Base-by-base conservation (phyloP, 2,797 vertebrate species). In the Bovichtus diacanthus region DNA sequence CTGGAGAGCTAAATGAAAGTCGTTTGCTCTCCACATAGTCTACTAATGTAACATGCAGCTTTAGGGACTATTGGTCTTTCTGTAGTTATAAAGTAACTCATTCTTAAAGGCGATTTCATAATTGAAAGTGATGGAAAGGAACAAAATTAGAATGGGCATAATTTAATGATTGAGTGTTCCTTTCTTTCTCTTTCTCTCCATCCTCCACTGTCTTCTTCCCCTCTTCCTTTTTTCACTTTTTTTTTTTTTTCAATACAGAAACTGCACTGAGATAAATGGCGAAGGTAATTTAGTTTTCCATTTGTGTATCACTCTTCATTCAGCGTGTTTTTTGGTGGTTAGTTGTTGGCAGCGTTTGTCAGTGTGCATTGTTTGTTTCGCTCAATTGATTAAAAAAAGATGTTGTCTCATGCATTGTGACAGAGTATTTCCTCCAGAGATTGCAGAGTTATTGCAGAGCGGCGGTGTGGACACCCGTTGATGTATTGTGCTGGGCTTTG, bases 1-100 rank as follows among this genome's bases (percentile, higher is more conserved):
- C 95, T 96, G 95, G 95, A 93, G 95, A 96, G 95, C 93, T 93
- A 94, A 96, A 93, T 95, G 95, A 96, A 96, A 96, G 95, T 94
- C 93, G 93, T 96, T 96, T 95, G 92, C 93, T 93, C 93, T 94
- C 93, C 92, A 90, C 94, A 92, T 92, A 93, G 92, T 96, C 81
- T 73, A 44, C 90, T 95, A 96, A 95, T 95, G 93, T 94, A 93
- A 94, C 91, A 82, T 75, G 86, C 90, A 90, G 92, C 92, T 92
- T 92, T 87, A 92, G 94, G 95, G 95, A 93, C 95, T 96, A 95
- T 96, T 96, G 95, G 92, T 96, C 94, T 95, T 95, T 95, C 95
- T 94, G 90, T 92, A 94, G 93, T 94, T 93, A 93, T 94, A 93
- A 94, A 96, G 91, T 96, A 88, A 92, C 88, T 93, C 94, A 91